phyloP scores from a whole-genome alignment of 2,888 invertebrate genomes.

The Hyalella azteca region DNA sequence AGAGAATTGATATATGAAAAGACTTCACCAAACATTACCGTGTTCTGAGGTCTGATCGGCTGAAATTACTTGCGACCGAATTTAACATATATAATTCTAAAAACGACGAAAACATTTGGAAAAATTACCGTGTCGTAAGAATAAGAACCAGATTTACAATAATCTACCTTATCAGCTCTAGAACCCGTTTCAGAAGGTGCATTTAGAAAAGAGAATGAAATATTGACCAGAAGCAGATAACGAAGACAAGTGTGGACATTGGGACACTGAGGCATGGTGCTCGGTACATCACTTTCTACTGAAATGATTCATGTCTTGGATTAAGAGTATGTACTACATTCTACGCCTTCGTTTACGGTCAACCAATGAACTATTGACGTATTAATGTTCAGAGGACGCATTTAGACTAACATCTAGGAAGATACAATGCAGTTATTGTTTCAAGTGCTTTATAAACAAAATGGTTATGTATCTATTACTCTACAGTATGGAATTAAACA shows the following conservation, averaged over 20 bases:
- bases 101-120: background rate
- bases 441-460: conserved; percentile 7
- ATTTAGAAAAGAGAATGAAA: background rate
- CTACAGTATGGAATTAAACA: background rate
- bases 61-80: background rate
- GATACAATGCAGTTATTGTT: background rate
- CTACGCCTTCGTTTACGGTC: background rate
- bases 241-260: background rate
- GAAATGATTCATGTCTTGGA: background rate
- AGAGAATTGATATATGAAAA: background rate
- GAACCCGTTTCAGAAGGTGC: conserved; percentile 17
- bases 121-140: background rate
- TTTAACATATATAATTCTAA: background rate
- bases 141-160: background rate
- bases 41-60: background rate
- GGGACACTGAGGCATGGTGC: background rate
- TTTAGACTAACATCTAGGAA: conserved; percentile 11
- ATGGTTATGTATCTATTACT: background rate
- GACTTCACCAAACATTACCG: background rate
- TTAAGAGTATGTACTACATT: background rate
- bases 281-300: conserved; percentile 9
- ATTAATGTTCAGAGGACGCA: background rate
- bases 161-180: conserved; percentile 12
- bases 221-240: conserved; percentile 7
- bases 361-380: background rate